Conservation (phyloP, 2,113 vertebrate species). For the Periophthalmodon schlosseri region DNA sequence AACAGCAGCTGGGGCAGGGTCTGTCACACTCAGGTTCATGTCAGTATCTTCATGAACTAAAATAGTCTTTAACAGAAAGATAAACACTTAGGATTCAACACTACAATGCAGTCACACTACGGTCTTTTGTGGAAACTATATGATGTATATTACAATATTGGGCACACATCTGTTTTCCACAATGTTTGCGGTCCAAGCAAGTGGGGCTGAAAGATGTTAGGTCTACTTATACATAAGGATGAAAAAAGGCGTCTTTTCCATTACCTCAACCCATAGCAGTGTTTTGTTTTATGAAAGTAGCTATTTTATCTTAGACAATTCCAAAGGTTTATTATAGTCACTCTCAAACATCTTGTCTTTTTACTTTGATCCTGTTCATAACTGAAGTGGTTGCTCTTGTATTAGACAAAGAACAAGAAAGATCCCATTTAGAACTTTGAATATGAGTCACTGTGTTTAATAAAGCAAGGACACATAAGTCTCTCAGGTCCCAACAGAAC, state of each 20-base stretch:
- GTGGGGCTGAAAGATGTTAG: neutral
- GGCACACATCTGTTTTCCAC: neutral
- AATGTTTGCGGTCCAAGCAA: neutral
- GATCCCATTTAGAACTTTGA: neutral
- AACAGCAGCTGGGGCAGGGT: slow-evolving; percentile 35
- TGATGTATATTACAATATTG: neutral
- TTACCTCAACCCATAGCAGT: slow-evolving; percentile 22
- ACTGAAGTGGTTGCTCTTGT: neutral
- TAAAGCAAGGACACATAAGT: slow-evolving; percentile 28
- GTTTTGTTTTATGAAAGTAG: slow-evolving; percentile 15
- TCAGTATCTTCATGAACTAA: neutral
- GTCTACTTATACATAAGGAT: neutral
- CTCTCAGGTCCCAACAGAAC: slow-evolving; percentile 35
- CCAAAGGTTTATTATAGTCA: neutral
- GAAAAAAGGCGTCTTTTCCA: slow-evolving; percentile 7
- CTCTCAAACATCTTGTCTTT: neutral
- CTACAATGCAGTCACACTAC: neutral
- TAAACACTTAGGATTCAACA: too few species aligned
- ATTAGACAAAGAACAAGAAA: neutral
- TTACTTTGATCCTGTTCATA: neutral
- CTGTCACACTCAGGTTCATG: slow-evolving; percentile 34
- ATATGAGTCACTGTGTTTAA: neutral
- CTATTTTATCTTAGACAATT: neutral
- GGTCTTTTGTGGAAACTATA: neutral
- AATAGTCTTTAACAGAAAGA: neutral